Base-by-base conservation (phyloP, 1,140 invertebrate species). In the Zelostemma sp. region DNA sequence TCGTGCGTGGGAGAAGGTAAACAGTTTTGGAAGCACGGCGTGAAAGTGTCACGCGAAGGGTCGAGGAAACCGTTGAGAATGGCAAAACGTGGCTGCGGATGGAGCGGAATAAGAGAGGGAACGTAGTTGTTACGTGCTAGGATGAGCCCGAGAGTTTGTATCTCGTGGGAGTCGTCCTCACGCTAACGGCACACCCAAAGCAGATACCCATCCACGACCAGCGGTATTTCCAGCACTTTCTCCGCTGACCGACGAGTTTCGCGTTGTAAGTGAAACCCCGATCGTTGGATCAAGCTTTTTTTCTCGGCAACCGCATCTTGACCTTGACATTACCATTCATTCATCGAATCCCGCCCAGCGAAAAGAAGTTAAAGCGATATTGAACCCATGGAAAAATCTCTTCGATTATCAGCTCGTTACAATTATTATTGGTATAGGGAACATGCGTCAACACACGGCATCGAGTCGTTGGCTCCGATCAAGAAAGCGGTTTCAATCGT, bases 91-190 rank as follows among this genome's bases (percentile, higher is more conserved):
- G 68, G 60, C 56, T 55, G 67, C 41, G 68, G 70, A 73, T 72
- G 70, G 60, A 71, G 62, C 45, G 58, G 74, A 76, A 73, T 75
- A 79, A 74, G 61, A 69, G 60, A 70, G 67, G 64, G 59, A 63
- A 58, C 56, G 62, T 49, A 67, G 75, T 81, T 73, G 80, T 81
- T 81, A 77, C 74, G 78, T 73, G 77, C 66, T 72, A 72, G 71
- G 75, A 81, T 77, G 80, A 82, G 78, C 75, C 79, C 70, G 77
- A 81, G 80, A 80, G 81, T 82, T 80, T 62, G 65, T 65, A 51
- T 80, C 81, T 75, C 81, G 17, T 25, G 77, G 79, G 81, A 80
- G 78, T 66, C 77, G 75, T 83, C 72, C 72, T 61, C 69, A 43
- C 57, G 73, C 72, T 79, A 81, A 82, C 77, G 75, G 75, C 74